Base-by-base conservation (phyloP, 2,797 vertebrate genomes). In the Mormyrops boulengeri region DNA sequence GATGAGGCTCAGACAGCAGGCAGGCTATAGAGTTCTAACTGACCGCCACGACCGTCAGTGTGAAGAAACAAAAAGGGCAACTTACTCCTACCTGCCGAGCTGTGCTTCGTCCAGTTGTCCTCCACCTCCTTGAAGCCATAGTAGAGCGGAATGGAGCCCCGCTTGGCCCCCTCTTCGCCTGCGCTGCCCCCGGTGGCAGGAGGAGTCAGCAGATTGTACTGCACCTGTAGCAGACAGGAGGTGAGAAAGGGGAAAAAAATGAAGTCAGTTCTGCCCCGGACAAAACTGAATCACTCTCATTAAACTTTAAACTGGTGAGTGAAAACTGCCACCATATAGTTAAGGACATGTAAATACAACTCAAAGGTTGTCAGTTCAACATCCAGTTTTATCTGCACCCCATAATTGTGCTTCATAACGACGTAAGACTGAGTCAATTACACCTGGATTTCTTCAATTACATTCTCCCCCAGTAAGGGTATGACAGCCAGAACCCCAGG, bases 51-150 rank as follows among this genome's bases (percentile, higher is more conserved):
- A 2, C 41, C 14, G 2, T 49, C 17, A 12, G 66, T 2, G 19
- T 1, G 12, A 8, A 66, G 7, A 38, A 19, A 47, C 53, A 41
- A 60, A 14, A 47, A 7, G 41, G 62, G 80, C 87, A 90, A 92
- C 92, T 93, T 92, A 92, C 93, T 93, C 94, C 93, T 94, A 98
- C 98, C 98, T 95, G 97, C 92, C 88, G 98, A 96, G 93, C 97
- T 97, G 92, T 99, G 98, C 93, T 99, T 99, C 80, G 96, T 95
- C 98, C 99, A 99, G 95, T 99, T 99, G 92, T 99, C 98, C 94
- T 99, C 99, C 90, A 99, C 99, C 93, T 99, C 99, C 93, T 98
- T 99, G 92, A 99, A 99, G 1, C 97, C 97, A 34, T 98, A 97
- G 94, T 99, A 99, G 87, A 98, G 95, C 0, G 97, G 98, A 2